Base-by-base conservation (phyloP, 2,888 invertebrate genomes). In the Marasmarcha lunaedactyla region DNA sequence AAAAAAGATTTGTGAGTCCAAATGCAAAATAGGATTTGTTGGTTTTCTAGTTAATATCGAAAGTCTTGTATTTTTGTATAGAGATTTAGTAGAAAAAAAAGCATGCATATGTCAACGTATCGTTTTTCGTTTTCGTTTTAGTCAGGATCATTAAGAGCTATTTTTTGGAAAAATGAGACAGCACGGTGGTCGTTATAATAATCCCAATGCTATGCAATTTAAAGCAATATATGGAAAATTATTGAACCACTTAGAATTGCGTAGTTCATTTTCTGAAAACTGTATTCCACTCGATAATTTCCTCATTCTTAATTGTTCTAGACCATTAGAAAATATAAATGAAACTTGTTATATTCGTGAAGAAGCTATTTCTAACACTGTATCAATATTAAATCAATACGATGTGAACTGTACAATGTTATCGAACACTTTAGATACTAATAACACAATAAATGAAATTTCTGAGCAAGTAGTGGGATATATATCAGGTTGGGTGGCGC, bases 141-240 rank as follows among this genome's bases (percentile, higher is more conserved):
- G 42, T 36, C 42, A 42, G 15, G 42, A 42, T 27, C 45, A 45
- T 14, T 25, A 42, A 2, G 47, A 47, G 25, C 36, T 42, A 25
- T 41, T 48, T 11, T 46, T 48, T 36, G 43, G 46, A 2, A 43
- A 44, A 15, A 44, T 49, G 14, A 37, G 46, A 25, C 35, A 38
- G 9, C 46, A 49, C 30, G 45, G 46, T 34, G 47, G 49, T 3
- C 33, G 35, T 12, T 47, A 47, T 37, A 49, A 49, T 25, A 47
- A 49, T 25, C 49, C 47, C 5, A 49, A 46, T 11, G 40, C 42
- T 4, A 33, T 36, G 25, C 43, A 47, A 37, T 43, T 47, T 20
- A 39, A 30, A 14, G 35, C 46, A 14, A 38, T 42, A 0, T 49
- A 46, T 25, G 45, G 45, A 43, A 46, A 45, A 26, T 9, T 38